phyloP scores from a whole-genome alignment of 2,113 vertebrate genomes.

The Halcyon senegalensis region DNA sequence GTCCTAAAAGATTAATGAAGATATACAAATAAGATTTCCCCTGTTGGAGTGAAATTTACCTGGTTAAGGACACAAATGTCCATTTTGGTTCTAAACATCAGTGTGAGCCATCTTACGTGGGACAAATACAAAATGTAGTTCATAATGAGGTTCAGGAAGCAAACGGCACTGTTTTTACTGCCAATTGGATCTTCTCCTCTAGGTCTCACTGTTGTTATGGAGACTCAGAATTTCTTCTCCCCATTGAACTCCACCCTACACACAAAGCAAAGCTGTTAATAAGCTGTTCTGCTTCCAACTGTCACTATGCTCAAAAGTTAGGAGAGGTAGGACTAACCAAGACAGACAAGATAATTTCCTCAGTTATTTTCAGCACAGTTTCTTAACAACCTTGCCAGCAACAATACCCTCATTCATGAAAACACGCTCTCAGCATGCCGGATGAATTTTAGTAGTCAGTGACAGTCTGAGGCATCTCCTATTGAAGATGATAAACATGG shows the following conservation, averaged over 20 bases:
- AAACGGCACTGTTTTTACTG: neutral
- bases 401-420: neutral
- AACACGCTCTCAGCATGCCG: neutral
- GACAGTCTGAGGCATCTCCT: neutral
- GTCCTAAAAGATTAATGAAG: neutral
- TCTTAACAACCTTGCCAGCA: neutral
- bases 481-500: neutral
- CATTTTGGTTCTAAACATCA: neutral
- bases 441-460: neutral
- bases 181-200: neutral
- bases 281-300: neutral
- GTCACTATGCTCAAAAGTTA: neutral
- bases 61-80: neutral
- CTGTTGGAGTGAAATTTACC: neutral
- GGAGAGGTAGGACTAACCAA: neutral
- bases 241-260: neutral
- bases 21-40: neutral
- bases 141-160: neutral
- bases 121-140: neutral
- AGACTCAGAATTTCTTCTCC: neutral
- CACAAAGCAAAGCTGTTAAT: neutral
- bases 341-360: neutral
- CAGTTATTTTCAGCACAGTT: neutral
- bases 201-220: neutral
- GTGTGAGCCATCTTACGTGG: neutral